Conservation (phyloP, 2,888 invertebrate species). For the Mechanitis messenoides region DNA sequence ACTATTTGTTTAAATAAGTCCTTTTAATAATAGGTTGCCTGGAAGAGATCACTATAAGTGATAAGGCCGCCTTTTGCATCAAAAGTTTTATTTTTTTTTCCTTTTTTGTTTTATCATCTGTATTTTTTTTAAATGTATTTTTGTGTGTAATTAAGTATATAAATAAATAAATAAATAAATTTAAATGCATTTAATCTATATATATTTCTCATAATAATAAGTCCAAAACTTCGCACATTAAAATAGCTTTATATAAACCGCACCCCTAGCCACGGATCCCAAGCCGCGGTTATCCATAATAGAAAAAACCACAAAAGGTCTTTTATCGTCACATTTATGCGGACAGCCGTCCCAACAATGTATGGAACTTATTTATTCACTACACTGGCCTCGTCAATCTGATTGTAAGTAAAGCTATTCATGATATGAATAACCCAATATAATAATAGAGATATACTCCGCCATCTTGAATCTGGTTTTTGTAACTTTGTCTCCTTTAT, state of each 20-base stretch:
- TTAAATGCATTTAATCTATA: too few species aligned
- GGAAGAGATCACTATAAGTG: too few species aligned
- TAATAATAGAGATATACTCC: neutral
- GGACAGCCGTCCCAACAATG: conserved; percentile 16
- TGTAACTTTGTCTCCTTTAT: neutral
- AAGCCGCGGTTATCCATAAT: conserved; percentile 10
- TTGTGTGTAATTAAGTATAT: too few species aligned
- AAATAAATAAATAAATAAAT: too few species aligned
- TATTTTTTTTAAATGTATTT: too few species aligned
- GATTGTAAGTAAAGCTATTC: conserved; percentile 23
- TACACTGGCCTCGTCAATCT: conserved; percentile 22
- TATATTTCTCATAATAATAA: neutral
- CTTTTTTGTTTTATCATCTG: too few species aligned
- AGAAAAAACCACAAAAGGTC: conserved; percentile 24
- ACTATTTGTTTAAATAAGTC: too few species aligned
- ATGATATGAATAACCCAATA: conserved; percentile 21
- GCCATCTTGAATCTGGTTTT: neutral
- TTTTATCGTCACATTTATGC: conserved; percentile 24
- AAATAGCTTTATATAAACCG: neutral
- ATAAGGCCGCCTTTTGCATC: too few species aligned
- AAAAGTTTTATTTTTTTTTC: too few species aligned
- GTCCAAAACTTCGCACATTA: neutral
- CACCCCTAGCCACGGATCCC: conserved; percentile 2
- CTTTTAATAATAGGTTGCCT: too few species aligned
- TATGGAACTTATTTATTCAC: conserved; percentile 23